Evolutionary conservation across 2,888 invertebrate species (phyloP), one percentile per base, ranked within the genome.

Genomic region (Altica lythri): DNA sequence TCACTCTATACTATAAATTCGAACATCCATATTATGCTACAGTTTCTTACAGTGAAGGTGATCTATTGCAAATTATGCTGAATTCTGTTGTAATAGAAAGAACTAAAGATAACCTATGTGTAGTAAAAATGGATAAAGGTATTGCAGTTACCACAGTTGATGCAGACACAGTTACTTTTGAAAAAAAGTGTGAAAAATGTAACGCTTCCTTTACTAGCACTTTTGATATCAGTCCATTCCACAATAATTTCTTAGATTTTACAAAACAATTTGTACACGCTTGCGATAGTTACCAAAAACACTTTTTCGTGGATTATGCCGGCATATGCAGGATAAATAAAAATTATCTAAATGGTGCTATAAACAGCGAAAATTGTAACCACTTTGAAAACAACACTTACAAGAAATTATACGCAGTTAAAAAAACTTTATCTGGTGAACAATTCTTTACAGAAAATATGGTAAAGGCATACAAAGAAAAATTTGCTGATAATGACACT

Each of bases 11-110:
- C 16, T 68, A 62, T 46, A 47, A 62, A 44, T 69, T 61, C 48
- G 64, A 68, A 30, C 69, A 70, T 54, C 63, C 67, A 0, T 42
- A 66, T 37, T 70, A 69, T 42, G 55, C 57, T 4, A 63, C 64
- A 1, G 64, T 69, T 4, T 27, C 35, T 2, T 69, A 62, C 38
- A 55, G 59, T 17, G 54, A 48, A 29, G 60, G 63, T 29, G 44
- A 57, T 14, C 53, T 51, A 2, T 30, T 62, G 14, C 48, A 51
- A 35, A 35, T 67, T n/a, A 5, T 25, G 8, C 29, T 67, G 19
- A 51, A 59, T 19, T 53, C 47, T 4, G 55, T 58, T 0, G 25
- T 53, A 2, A 40, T 65, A 8, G 55, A 47, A 43, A 55, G 48
- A 46, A 27, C 49, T 8, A 29, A 27, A 4, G 42, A 61, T 16